Conservation (phyloP, 2,113 vertebrate genomes). For the Macaca mulatta region DNA sequence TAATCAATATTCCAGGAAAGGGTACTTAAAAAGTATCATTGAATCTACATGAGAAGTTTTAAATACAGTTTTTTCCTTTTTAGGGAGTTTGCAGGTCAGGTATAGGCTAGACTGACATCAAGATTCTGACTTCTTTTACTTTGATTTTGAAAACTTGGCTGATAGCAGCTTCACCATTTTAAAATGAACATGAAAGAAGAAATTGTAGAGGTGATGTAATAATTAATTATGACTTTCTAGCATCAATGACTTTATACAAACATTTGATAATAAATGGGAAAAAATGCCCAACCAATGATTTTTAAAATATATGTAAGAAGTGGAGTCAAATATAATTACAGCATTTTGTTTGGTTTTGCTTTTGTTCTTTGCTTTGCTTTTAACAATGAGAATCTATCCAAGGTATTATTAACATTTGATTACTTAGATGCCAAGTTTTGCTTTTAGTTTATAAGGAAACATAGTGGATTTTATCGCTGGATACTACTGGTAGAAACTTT, state of each 20-base stretch:
- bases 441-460: neutral
- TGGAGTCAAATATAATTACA: neutral
- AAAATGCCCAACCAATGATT: neutral
- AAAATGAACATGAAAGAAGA: conserved; percentile 82
- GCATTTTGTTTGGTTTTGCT: neutral
- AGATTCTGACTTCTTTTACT: conserved; percentile 82
- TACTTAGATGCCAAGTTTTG: neutral
- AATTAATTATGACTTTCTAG: neutral
- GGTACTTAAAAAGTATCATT: neutral
- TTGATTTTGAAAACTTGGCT: conserved; percentile 81
- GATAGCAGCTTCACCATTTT: conserved; percentile 82
- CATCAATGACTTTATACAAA: neutral
- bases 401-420: neutral
- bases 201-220: conserved; percentile 79
- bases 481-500: neutral
- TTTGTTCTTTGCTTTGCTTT: neutral
- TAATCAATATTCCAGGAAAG: neutral
- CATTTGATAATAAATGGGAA: neutral
- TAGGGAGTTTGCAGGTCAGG: conserved; percentile 86
- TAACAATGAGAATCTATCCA: neutral
- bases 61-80: neutral
- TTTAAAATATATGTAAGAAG: neutral
- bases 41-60: neutral
- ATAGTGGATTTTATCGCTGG: neutral
- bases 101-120: conserved; percentile 84